Base-by-base conservation (phyloP, 2,113 vertebrate genomes). In the Lycaon pictus region DNA sequence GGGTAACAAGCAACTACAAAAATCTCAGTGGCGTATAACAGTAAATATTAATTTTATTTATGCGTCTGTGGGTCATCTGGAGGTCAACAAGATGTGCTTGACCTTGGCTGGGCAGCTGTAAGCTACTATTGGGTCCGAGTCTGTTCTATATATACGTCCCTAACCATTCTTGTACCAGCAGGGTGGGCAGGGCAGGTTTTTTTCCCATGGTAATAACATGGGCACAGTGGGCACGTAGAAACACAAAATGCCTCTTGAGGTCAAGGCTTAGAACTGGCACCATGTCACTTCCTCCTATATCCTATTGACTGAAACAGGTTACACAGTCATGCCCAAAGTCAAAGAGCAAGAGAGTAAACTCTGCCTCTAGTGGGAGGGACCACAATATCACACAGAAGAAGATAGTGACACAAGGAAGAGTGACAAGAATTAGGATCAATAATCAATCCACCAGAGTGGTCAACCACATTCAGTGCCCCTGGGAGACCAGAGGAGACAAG, bases 1-100 rank as follows among this genome's bases (percentile, higher is more conserved):
- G 79, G 29, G 62, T 95, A 96, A 94, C 83, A 89, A 95, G 27
- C 48, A 90, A 53, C 20, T 29, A 92, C 63, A 63, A 51, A 81
- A 58, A 67, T 91, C 35, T 37, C 53, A 85, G n/a, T 86, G 90
- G 48, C 22, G 37, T 48, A 48, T 60, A 90, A 85, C 85, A 96
- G 29, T 81, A 90, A 77, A 63, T 84, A 80, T 77, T 93, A 88
- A 15, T 74, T 84, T 90, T 72, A 82, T 17, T 53, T 9, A 76
- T 10, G 5, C 20, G 9, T 65, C 72, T 93, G 43, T 35, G 55
- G 62, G 88, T 83, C 85, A 56, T n/a, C 32, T 58, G 65, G 67
- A 86, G 55, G 67, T 74, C 72, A 43, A 51, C 19, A 48, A 20
- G n/a, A 58, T 1, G 20, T 53, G 43, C 12, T 37, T 82, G 72